These are phyloP conservation scores for Papilio glaucus DNA, from an alignment of 1,140 invertebrate species.

Conservation along the genomic window DNA sequence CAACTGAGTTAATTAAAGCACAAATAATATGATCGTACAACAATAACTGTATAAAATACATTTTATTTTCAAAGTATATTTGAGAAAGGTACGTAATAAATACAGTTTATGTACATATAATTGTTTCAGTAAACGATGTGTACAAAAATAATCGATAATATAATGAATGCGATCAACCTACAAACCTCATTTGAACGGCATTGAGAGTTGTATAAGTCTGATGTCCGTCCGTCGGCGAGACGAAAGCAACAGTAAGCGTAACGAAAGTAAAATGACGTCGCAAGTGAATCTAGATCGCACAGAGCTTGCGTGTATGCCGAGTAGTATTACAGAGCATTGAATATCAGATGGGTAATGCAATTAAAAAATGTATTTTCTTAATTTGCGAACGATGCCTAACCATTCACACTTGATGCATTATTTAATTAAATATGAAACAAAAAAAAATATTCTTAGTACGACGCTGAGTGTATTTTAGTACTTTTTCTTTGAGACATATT, in stretches of 20 bases:
- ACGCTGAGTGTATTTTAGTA: too few species aligned
- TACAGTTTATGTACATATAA: neutral
- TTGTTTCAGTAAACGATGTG: neutral
- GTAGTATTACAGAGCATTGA: neutral
- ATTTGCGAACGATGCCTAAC: too few species aligned
- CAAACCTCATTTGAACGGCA: slow-evolving; percentile 28
- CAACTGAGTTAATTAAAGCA: too few species aligned
- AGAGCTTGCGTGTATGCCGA: slow-evolving; percentile 1
- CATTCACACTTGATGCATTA: too few species aligned
- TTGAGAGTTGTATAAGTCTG: slow-evolving; percentile 28
- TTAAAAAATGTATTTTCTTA: neutral
- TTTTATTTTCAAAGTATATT: neutral
- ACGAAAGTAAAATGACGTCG: slow-evolving; percentile 33
- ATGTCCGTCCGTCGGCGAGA: slow-evolving; percentile 19
- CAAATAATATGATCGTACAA: too few species aligned
- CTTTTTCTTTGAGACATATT: too few species aligned
- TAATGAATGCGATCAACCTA: slow-evolving; percentile 3
- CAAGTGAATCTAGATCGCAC: slow-evolving; percentile 27
- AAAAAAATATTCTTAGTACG: too few species aligned
- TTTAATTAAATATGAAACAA: too few species aligned
- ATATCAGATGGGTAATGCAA: neutral
- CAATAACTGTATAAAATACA: neutral
- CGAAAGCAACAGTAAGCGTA: slow-evolving; percentile 34
- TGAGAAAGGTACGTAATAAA: neutral
- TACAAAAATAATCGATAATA: slow-evolving; percentile 1